Evolutionary conservation across 1,140 invertebrate species (phyloP), one percentile per base, ranked within the genome.

Genomic region (Amphibalanus amphitrite): DNA sequence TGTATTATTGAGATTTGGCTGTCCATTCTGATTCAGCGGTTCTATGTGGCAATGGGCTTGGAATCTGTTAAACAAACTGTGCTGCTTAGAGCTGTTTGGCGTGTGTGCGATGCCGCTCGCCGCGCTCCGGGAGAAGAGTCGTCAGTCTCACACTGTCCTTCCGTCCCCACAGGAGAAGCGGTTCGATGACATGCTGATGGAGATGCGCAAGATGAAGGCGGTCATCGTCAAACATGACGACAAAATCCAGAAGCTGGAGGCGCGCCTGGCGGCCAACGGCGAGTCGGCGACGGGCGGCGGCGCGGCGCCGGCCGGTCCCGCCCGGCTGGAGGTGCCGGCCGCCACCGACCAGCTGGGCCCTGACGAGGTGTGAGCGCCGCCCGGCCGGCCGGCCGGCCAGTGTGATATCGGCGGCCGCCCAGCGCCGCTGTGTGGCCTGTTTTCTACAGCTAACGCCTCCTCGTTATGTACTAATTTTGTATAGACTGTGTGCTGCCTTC

Each of bases 161-260:
- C 3, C 70, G 33, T 40, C 30, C 38, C 38, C 33, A 0, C 33
- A 29, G 74, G 71, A 77, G 69, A 86, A 88, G 73, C 82, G 86
- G 73, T 79, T 93, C 23, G 90, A 93, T 75, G 92, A 94, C 77
- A 87, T 92, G 73, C 84, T 86, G 38, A 88, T 90, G 76, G 91
- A 93, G 79, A 91, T 94, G 75, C 86, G 92, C 69, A 93, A 93
- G 79, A 82, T 97, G 72, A 97, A 97, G 79, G 88, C 92, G 3
- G 90, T 95, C 77, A 91, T 96, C 74, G 89, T 96, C 4, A 95
- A 95, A 77, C 94, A 97, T 78, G 94, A 97, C 81, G 92, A 92
- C 75, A 85, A 93, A 73, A 91, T 92, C 77, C 82, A 88, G 71
- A 84, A 88, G 23, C 78, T 91, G 17, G 89, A 91, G 77, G 85